Percentiles rank a stretch among this genome's conserved stretches.
These are phyloP conservation scores for Marmota flaviventris DNA, from an alignment of 2,113 vertebrate species.

Conservation along the genomic window DNA sequence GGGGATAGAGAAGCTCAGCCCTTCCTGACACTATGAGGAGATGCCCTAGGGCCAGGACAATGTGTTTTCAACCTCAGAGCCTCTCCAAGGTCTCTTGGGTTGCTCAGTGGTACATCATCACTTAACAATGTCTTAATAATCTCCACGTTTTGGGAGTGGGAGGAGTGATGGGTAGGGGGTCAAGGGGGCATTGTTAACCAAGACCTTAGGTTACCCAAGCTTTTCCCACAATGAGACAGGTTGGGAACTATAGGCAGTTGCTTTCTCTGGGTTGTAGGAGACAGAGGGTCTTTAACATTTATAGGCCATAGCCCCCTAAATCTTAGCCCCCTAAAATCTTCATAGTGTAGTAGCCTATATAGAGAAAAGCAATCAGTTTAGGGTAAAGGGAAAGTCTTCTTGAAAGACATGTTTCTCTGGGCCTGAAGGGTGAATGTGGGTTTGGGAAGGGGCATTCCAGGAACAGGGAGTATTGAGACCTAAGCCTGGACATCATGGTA, in stretches of 20 bases:
- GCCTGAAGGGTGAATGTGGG: background rate
- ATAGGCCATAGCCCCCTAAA: background rate
- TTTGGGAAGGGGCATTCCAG: background rate
- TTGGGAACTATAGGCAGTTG: background rate
- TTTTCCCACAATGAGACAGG: background rate
- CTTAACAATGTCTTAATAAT: background rate
- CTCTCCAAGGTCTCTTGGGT: background rate
- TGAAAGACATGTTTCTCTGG: background rate
- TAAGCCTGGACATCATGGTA: background rate
- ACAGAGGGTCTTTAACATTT: background rate
- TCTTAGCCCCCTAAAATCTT: background rate
- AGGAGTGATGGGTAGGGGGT: background rate
- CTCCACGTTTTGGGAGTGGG: background rate
- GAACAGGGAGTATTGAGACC: background rate
- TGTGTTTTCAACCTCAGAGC: background rate
- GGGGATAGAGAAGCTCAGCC: background rate
- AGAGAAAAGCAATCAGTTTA: background rate
- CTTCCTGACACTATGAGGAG: background rate
- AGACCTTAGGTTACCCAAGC: background rate
- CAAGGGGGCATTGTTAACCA: background rate
- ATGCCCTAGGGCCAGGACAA: background rate
- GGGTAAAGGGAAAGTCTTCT: background rate
- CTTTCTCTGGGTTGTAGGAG: background rate
- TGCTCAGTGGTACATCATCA: background rate
- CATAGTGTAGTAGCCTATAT: rapidly evolving